Evolutionary conservation across 2,888 invertebrate species (phyloP), one percentile per base, ranked within the genome.

Genomic region (Erebia aethiops): DNA sequence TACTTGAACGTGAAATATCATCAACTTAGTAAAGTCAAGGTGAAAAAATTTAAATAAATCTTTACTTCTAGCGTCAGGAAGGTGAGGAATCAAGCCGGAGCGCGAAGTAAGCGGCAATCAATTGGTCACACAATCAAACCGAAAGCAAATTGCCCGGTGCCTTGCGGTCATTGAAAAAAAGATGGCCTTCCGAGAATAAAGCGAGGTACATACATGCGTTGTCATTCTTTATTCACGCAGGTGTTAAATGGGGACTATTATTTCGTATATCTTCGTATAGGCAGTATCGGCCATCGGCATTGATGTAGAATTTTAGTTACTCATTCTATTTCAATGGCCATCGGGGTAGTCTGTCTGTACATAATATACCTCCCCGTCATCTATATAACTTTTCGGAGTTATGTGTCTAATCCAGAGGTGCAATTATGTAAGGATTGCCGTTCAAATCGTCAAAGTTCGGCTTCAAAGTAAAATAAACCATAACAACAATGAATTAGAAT

Each of bases 71-170:
- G 4, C 21, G 7, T 18, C 4, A 26, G 13, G 21, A 49, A 11
- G 26, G 11, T n/a, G 11, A 51, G 41, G 51, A 64, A 64, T 54
- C 52, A 35, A 35, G 35, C 35, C 4, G 16, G 0, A 52, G 54
- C 64, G 64, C 64, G 64, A 65, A 65, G 65, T 43, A 77, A 75
- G 73, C 71, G 72, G 72, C 79, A 85, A 88, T 88, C 84, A 77
- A 87, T 87, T 88, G 79, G 85, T 78, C 80, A 84, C 85, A 82
- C 82, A 69, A 72, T 71, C 75, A 65, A 60, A 65, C 77, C 76
- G 77, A 78, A 78, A 77, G 77, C 76, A 79, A 78, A 78, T 79
- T 80, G 75, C 56, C 57, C 13, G 63, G 7, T 79, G 75, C 56
- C 57, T 26, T 61, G n/a, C 56, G 43, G 65, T 56, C 65, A 65